Base-by-base conservation (phyloP, 2,888 invertebrate genomes). In the Tipula lateralis region DNA sequence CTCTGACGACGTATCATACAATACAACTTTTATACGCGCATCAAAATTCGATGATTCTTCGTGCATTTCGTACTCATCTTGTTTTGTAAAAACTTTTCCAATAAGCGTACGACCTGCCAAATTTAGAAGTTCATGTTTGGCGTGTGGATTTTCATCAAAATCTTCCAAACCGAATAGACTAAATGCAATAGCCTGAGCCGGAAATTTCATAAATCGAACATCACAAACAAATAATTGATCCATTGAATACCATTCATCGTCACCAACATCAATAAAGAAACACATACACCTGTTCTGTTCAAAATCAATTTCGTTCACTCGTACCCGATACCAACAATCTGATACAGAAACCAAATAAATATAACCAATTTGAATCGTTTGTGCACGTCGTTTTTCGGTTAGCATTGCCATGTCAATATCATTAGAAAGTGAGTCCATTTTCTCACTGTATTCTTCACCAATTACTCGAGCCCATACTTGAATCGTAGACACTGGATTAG, bases 251-350 rank as follows among this genome's bases (percentile, higher is more conserved):
- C 89, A 88, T 83, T 93, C 93, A 86, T 93, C 93, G 86, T 95
- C 95, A 0, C 96, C 96, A 86, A 92, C 93, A 89, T 96, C 96
- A 9, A 96, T 94, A 86, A 95, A 93, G 87, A 94, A 94, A 84
- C 94, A 94, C 9, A 91, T 88, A 29, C 89, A 89, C 3, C 87
- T 87, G 1, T 91, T 92, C 32, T 90, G 89, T 0, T 91, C 89
- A 29, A 91, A 91, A 32, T 92, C 90, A n/a, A 89, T 85, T 30
- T 90, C 88, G 82, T 92, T 89, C 1, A 93, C 91, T 34, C 92
- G 88, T 39, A 93, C 91, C 86, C 93, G 89, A 91, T 88, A 92
- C 93, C 88, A 93, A 88, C 88, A 92, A 88, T 93, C 92, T 89
- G 86, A 91, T 89, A 86, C 91, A 89, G 86, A 87, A 0, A 89